Percentiles rank a stretch among this genome's conserved stretches.
Conservation (phyloP, 2,888 invertebrate species). For the Pollenia griseotomentosa region DNA sequence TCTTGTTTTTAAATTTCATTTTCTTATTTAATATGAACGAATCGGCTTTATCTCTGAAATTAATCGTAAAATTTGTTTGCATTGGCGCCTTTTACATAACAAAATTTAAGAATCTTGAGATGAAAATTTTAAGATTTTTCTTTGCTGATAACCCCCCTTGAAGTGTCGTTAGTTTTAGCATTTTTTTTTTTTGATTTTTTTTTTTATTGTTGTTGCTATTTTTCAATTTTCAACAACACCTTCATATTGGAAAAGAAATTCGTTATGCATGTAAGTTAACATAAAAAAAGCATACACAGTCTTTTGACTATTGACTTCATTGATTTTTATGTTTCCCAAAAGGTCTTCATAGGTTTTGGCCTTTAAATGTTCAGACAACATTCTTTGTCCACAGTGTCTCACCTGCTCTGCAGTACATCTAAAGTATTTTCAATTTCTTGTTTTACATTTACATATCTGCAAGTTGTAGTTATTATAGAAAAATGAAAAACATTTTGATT, state of each 20-base stretch:
- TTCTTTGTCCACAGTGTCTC: conserved; percentile 34
- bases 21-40: background rate
- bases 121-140: conserved; percentile 30
- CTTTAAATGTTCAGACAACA: conserved; percentile 58
- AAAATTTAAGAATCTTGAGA: conserved; percentile 16
- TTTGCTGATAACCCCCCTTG: conserved; percentile 57
- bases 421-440: conserved; percentile 63
- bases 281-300: conserved; percentile 29
- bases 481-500: conserved; percentile 30
- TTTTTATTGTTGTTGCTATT: conserved; percentile 30
- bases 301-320: conserved; percentile 53
- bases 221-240: conserved; percentile 64
- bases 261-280: conserved; percentile 24
- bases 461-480: conserved; percentile 32
- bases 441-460: conserved; percentile 22
- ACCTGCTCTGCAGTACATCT: conserved; percentile 18
- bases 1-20: background rate
- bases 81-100: conserved; percentile 47
- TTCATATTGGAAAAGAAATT: conserved; percentile 57
- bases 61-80: background rate
- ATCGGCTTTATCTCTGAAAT: conserved; percentile 3
- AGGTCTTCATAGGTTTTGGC: conserved; percentile 69
- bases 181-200: conserved; percentile 6
- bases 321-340: conserved; percentile 64
- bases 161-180: conserved; percentile 53